Evolutionary conservation across 64 coral and sea anemone species (phyloP), one percentile per base, ranked within the genome.

Genomic region (Anthopleura sola): DNA sequence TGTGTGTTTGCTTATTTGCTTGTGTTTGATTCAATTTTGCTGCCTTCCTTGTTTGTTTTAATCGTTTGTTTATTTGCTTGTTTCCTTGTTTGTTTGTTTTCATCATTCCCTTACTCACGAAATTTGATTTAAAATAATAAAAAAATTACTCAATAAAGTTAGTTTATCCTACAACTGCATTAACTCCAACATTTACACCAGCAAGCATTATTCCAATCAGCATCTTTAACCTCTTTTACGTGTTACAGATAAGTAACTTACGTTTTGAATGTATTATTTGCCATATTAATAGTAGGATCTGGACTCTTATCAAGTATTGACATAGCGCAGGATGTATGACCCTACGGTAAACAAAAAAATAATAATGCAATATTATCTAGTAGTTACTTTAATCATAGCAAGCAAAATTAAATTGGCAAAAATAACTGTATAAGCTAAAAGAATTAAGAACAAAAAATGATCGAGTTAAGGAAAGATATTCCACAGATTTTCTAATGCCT

Each of bases 221-320:
- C 44, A 79, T n/a, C 19, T 24, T 78, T 44, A 79, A 47, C 76
- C 9, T 48, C 44, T 44, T 40, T 48, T 40, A 21, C 10, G 8
- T 77, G 75, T 77, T 77, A 77, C 75, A 37, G 18, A 21, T 77
- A 8, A 44, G 17, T 47, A 17, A 87, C 97, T 99, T 92, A 99
- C 97, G 97, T 99, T 91, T 92, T 91, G 82, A 94, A 91, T 56
- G 84, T 36, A 56, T 74, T 83, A 81, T 99, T 99, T 14, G 84
- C 84, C 46, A 92, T 83, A 85, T 88, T 99, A 38, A 99, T 60
- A 26, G 55, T 51, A 17, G 77, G 58, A 56, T 94, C 97, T 54
- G 85, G 82, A 83, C 85, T 94, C 76, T 91, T 80, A 44, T 94
- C 90, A 39, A 99, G 85, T 36, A 99, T 78, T 46, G 91, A 77